These are phyloP conservation scores for Pemphigus obesinymphae DNA, from an alignment of 1,140 invertebrate genomes.

Conservation along the genomic window DNA sequence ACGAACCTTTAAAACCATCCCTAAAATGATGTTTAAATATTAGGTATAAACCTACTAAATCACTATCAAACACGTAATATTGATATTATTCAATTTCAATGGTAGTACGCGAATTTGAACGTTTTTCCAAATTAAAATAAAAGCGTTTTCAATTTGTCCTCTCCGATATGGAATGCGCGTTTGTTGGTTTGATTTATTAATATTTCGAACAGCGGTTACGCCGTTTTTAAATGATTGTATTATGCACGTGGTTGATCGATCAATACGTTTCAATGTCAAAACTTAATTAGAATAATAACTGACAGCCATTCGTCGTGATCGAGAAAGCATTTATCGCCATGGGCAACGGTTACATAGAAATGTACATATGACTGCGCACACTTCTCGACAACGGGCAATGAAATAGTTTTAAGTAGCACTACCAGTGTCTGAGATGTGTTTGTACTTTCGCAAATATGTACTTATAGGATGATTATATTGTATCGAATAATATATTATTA, in stretches of 20 bases:
- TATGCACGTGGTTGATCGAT: neutral
- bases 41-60: no score
- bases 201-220: neutral
- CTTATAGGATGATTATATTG: constrained; percentile 2
- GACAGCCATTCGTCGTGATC: neutral
- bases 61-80: no score
- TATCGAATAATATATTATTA: neutral
- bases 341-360: neutral
- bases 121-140: neutral
- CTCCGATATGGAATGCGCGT: no score
- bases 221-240: neutral
- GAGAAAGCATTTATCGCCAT: neutral
- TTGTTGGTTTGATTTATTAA: neutral
- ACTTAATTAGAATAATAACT: constrained; percentile 2
- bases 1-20: no score
- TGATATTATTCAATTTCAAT: no score
- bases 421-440: neutral
- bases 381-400: neutral
- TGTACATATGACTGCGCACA: no score
- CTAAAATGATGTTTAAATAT: no score
- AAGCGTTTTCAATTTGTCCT: neutral
- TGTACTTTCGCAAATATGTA: constrained; percentile 1
- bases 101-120: neutral
- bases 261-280: neutral
- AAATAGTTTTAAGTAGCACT: neutral